Evolutionary conservation across 2,888 invertebrate species (phyloP).

Genomic region (Thelaira solivaga): DNA sequence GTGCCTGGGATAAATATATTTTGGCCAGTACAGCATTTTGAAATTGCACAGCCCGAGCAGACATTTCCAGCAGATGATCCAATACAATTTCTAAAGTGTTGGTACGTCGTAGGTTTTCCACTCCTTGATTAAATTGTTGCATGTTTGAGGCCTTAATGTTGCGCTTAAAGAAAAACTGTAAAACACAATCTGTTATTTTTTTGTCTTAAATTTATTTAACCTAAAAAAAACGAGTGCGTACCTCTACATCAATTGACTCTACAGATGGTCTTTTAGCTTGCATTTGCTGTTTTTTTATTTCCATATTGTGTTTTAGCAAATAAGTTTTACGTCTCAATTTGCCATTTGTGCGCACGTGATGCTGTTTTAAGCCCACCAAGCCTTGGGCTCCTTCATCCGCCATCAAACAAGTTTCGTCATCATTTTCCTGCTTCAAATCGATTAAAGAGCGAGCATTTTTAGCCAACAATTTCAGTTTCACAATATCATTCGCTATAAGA

Average conservation of each 20-base stretch:
- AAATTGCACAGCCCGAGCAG: slow-evolving; percentile 81
- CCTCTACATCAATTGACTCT: slow-evolving; percentile 80
- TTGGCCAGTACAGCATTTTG: slow-evolving; percentile 81
- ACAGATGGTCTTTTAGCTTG: slow-evolving; percentile 71
- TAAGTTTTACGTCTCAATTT: slow-evolving; percentile 79
- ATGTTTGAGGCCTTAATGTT: slow-evolving; percentile 62
- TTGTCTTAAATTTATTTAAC: neutral
- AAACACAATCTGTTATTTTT: too few species aligned
- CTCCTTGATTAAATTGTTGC: slow-evolving; percentile 70
- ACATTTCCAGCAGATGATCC: slow-evolving; percentile 84
- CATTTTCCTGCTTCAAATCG: slow-evolving; percentile 66
- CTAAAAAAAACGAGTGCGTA: slow-evolving; percentile 70
- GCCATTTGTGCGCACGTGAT: slow-evolving; percentile 78
- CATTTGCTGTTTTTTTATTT: slow-evolving; percentile 66
- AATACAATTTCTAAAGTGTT: slow-evolving; percentile 84
- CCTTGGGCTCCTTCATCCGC: slow-evolving; percentile 75
- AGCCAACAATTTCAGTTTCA: slow-evolving; percentile 72
- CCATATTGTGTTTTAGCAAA: slow-evolving; percentile 69
- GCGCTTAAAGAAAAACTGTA: slow-evolving; percentile 67
- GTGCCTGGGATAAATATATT: slow-evolving; percentile 84
- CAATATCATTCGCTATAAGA: slow-evolving; percentile 79
- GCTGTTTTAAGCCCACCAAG: slow-evolving; percentile 78
- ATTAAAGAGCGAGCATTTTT: slow-evolving; percentile 66
- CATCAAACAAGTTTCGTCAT: slow-evolving; percentile 41
- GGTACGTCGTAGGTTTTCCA: slow-evolving; percentile 81